These are phyloP conservation scores for Melanogrammus aeglefinus DNA, from an alignment of 2,797 vertebrate species.

Conservation along the genomic window DNA sequence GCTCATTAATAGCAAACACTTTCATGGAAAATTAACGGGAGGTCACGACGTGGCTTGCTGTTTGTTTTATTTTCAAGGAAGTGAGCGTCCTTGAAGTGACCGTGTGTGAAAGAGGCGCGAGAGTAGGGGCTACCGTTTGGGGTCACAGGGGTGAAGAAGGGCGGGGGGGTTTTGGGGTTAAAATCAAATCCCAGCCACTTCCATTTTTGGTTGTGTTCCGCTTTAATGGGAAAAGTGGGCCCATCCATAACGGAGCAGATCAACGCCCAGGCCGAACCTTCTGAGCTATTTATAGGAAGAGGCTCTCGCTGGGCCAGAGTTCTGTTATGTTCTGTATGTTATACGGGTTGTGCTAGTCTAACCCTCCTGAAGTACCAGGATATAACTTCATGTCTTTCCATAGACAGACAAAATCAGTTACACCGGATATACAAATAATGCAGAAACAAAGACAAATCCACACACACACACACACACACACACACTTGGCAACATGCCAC, in stretches of 20 bases:
- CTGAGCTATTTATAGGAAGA: not conserved
- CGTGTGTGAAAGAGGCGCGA: no score
- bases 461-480: not conserved
- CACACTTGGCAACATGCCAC: not conserved
- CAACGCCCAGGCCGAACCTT: not conserved
- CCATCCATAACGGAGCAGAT: not conserved
- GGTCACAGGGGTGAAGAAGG: not conserved
- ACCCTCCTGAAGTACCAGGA: not conserved
- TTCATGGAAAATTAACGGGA: not conserved
- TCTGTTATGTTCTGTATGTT: no score
- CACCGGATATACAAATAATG: no score
- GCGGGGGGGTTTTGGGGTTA: not conserved
- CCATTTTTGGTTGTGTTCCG: slow-evolving; percentile 51
- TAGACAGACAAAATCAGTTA: not conserved
- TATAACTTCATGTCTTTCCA: not conserved
- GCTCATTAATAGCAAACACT: not conserved
- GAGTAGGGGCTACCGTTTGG: no score
- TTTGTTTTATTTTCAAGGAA: not conserved
- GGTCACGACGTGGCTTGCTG: not conserved
- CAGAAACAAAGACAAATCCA: not conserved
- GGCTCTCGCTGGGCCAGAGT: not conserved
- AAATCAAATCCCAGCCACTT: slow-evolving; percentile 15
- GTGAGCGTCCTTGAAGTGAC: not conserved
- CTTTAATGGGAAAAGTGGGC: slow-evolving; percentile 30
- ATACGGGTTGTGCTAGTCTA: no score